A percentile compares a stretch with the other conserved stretches of the same genome.
Conservation (phyloP, 2,888 invertebrate genomes). For the Drosophila borealis region DNA sequence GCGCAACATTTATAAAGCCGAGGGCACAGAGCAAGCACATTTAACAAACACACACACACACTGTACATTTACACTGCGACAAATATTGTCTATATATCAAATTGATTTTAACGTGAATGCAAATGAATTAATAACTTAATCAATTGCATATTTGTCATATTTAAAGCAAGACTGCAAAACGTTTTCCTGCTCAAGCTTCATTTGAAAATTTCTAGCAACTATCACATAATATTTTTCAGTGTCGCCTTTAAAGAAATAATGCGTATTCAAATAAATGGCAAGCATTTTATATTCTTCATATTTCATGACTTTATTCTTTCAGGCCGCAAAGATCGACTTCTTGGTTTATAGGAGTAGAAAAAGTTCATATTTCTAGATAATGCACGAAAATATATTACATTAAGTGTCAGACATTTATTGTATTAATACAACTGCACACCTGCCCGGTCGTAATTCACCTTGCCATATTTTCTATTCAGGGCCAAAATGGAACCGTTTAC, state of each 20-base stretch:
- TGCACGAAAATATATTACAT: neutral
- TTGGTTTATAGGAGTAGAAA: neutral
- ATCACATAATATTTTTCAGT: conserved; percentile 1
- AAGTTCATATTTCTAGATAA: neutral
- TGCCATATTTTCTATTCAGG: neutral
- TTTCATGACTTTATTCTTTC: neutral
- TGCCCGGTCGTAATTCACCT: neutral
- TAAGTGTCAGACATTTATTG: neutral
- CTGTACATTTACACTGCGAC: conserved; percentile 26
- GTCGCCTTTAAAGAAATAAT: conserved; percentile 25
- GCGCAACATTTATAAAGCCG: conserved; percentile 31
- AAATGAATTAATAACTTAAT: neutral
- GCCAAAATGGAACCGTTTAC: neutral
- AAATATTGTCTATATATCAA: neutral
- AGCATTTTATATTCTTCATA: conserved; percentile 6
- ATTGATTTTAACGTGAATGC: neutral
- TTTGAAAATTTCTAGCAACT: too few relatives aligned
- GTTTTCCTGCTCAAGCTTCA: too few relatives aligned
- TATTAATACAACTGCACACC: neutral
- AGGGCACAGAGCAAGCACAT: conserved; percentile 6
- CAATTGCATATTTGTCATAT: neutral
- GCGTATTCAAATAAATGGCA: conserved; percentile 47
- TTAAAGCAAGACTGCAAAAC: too few relatives aligned
- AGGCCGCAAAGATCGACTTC: neutral
- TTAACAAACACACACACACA: neutral